Evolutionary conservation across 2,113 vertebrate genomes (phyloP), one percentile per base, ranked within the genome.

Genomic region (Atrichornis clamosus): DNA sequence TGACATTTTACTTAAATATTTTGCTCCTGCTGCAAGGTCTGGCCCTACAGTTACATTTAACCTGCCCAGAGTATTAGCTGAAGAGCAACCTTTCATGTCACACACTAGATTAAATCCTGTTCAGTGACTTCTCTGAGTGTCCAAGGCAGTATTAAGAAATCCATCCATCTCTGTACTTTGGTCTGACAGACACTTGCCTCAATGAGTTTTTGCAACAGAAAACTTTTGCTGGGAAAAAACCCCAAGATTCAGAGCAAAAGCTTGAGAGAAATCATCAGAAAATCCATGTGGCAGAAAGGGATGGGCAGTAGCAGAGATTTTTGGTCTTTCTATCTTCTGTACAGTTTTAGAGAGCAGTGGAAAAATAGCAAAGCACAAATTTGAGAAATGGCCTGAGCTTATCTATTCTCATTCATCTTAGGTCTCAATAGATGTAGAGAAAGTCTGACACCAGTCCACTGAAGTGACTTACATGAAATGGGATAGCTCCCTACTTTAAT

Each of bases 31-130:
- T 77, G 55, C 50, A 67, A 69, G 35, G 53, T 56, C 68, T 87
- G 72, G 84, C 69, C 64, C 56, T 87, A 47, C 10, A 13, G 80
- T 73, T 88, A 59, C 55, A 74, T 88, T 96, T 88, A 85, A 85
- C 67, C 83, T 77, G 33, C 39, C 42, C 49, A 77, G 52, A 86
- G 30, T 63, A 63, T 80, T 92, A 87, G 76, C 68, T 67, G 52
- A 88, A 77, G 64, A 88, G 62, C 56, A 76, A 65, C 50, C 33
- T 89, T 93, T 92, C 87, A 86, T 70, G 84, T 90, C 91, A 92
- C 58, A 76, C 15, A 23, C 59, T n/a, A 50, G 68, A 84, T 82
- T 93, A 97, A 91, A 84, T 84, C 47, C 80, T 83, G 60, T n/a
- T 59, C 77, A 79, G 59, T 92, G 83, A 84, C 58, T 94, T 76